Evolutionary conservation across 1,140 invertebrate species (phyloP).

Genomic region (Calephelis virginiensis): DNA sequence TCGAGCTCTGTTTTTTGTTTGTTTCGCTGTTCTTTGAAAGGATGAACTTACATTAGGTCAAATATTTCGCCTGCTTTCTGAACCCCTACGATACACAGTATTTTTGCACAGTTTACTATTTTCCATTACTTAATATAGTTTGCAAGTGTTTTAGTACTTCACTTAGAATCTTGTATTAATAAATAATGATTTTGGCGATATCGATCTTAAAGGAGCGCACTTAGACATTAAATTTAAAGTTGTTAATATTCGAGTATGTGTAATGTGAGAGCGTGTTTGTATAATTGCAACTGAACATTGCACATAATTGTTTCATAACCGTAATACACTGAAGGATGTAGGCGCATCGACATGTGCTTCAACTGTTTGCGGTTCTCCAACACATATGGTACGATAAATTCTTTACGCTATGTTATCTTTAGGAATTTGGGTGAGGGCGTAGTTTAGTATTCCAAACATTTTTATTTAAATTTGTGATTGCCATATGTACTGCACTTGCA

Average conservation of each 20-base stretch:
- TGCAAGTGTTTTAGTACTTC: slow-evolving; percentile 3
- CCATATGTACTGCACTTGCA: no score
- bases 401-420: slow-evolving; percentile 10
- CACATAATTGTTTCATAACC: slow-evolving; percentile 41
- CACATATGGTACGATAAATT: slow-evolving; percentile 42
- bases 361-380: slow-evolving; percentile 52
- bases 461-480: background rate
- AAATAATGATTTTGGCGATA: slow-evolving; percentile 1
- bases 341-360: slow-evolving; percentile 56
- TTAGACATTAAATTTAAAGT: slow-evolving; percentile 2
- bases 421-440: background rate
- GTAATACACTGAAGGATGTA: slow-evolving; percentile 38
- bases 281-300: slow-evolving; percentile 31
- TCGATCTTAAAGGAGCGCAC: background rate
- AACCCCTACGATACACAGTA: no score
- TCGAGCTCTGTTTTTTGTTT: no score
- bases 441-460: background rate
- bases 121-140: background rate
- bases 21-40: no score
- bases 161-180: slow-evolving; percentile 15
- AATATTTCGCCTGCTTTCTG: no score
- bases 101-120: no score
- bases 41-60: no score
- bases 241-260: background rate
- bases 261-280: slow-evolving; percentile 20